phyloP scores from a whole-genome alignment of 2,888 invertebrate genomes.

The Exephanes ischioxanthus region DNA sequence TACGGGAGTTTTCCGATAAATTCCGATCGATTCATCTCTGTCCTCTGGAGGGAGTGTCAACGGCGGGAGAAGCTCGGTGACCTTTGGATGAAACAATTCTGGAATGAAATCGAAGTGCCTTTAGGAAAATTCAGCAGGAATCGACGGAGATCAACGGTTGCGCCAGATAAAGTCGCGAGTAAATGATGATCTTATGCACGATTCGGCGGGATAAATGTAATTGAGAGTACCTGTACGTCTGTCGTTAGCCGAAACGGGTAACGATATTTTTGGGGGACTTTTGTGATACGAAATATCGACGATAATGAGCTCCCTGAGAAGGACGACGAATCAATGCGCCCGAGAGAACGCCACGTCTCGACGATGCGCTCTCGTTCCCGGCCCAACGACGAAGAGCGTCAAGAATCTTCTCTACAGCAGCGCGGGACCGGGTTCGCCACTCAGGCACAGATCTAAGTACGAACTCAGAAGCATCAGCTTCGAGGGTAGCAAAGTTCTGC shows the following conservation, averaged over 20 bases:
- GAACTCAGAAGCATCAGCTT: conserved; percentile 85
- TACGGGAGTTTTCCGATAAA: conserved; percentile 2
- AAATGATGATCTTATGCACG: neutral
- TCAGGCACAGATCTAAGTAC: conserved; percentile 82
- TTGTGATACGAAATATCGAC: conserved; percentile 4
- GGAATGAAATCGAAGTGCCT: conserved; percentile 37
- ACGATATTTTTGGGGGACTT: conserved; percentile 14
- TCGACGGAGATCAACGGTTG: conserved; percentile 1
- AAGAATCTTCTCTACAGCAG: conserved; percentile 74
- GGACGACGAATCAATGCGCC: conserved; percentile 76
- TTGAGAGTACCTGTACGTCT: neutral
- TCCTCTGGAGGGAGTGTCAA: neutral
- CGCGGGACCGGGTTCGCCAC: conserved; percentile 76
- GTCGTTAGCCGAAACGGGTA: neutral
- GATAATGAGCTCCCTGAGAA: conserved; percentile 78
- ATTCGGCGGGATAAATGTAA: neutral
- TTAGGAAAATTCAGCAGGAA: conserved; percentile 9
- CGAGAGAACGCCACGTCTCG: conserved; percentile 73
- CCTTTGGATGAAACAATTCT: conserved; percentile 25
- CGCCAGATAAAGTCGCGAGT: neutral
- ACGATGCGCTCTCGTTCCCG: conserved; percentile 71
- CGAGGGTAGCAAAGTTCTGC: conserved; percentile 83
- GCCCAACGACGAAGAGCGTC: conserved; percentile 76
- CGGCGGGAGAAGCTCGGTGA: neutral
- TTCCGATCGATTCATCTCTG: neutral